A percentile compares a stretch with the other conserved stretches of the same genome.
Evolutionary conservation across 2,888 invertebrate genomes (phyloP).

Genomic region (Ormia ochracea): DNA sequence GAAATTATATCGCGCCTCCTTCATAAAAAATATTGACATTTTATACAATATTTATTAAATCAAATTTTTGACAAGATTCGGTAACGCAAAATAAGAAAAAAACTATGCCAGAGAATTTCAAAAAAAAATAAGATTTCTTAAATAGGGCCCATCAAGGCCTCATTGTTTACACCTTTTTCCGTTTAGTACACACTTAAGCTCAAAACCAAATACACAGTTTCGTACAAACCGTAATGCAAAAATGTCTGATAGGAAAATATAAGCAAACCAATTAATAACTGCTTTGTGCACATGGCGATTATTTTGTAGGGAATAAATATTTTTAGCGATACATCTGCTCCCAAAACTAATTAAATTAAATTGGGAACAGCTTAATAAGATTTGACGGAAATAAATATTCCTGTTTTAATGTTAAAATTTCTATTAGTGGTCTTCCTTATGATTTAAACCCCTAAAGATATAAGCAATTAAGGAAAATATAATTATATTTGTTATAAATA

Average conservation of each 20-base stretch:
- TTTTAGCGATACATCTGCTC: neutral
- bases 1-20: too few species aligned
- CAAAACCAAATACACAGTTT: neutral
- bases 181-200: neutral
- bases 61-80: too few species aligned
- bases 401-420: neutral
- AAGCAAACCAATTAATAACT: neutral
- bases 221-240: neutral
- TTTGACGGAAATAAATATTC: constrained; percentile 2
- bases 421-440: neutral
- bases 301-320: neutral
- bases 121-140: neutral
- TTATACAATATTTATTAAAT: too few species aligned
- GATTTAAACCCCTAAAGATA: neutral
- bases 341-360: constrained; percentile 11
- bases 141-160: neutral
- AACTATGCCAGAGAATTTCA: neutral
- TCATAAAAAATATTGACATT: too few species aligned
- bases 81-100: too few species aligned
- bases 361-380: constrained; percentile 9
- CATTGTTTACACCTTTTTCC: neutral
- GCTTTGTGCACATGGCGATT: neutral
- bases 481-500: neutral
- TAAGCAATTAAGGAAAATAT: neutral
- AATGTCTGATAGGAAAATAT: neutral